Evolutionary conservation across 1,140 invertebrate genomes (phyloP), one percentile per base, ranked within the genome.

Genomic region (Nomia melanderi): DNA sequence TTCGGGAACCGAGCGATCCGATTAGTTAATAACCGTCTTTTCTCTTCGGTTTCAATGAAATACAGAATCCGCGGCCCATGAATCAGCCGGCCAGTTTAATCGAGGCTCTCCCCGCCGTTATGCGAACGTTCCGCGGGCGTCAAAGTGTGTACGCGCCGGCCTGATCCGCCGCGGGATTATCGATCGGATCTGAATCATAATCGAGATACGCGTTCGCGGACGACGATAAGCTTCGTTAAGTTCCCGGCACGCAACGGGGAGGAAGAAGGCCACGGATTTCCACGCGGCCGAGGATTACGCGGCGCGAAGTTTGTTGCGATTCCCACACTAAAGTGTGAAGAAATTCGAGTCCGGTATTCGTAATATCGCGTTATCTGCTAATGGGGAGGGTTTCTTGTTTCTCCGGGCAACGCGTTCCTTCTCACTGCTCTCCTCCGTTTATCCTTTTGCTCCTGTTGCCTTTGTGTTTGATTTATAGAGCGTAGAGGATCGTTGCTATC

Each of bases 221-320:
- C 33, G 23, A 12, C n/a, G 79, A 67, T 59, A 76, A 73, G 67
- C 75, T 47, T 53, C 31, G 60, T 56, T 56, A 50, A 74, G 75
- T 27, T 25, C 20, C 50, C 47, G 41, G 27, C 25, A 17, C 25
- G 27, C 31, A 17, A 57, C 25, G 2, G 12, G 14, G 23, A 27
- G 25, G 54, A 17, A 57, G 27, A 57, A 54, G 53, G 53, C 23
- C 20, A 7, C 47, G 17, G 17, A 50, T n/a, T 17, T 50, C 4
- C 20, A 0, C 17, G 17, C 47, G 7, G n/a, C 20, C 47, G 47
- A 7, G 20, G 47, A 50, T 50, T n/a, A 7, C 20, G 5, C 47
- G 20, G 20, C 47, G 47, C n/a, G 47, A 50, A 50, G n/a, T 50
- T 50, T n/a, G 47, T n/a, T 50, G 47, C 47, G 20, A 50, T 50